These are phyloP conservation scores for Barbus barbus DNA, from an alignment of 2,113 vertebrate species.

Conservation along the genomic window DNA sequence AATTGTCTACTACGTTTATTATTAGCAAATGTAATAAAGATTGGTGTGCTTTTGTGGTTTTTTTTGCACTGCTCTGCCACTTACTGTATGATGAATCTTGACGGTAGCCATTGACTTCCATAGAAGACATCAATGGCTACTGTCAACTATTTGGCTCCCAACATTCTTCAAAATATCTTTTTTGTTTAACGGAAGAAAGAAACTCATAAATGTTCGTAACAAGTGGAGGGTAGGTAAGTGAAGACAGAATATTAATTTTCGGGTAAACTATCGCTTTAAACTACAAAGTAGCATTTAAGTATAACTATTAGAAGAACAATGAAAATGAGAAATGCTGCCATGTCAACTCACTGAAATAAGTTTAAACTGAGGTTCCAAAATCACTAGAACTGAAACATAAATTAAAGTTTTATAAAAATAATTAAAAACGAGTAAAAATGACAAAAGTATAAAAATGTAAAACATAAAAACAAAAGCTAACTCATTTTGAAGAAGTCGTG, in stretches of 20 bases:
- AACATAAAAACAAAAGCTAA: too few species aligned
- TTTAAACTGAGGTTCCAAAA: too few species aligned
- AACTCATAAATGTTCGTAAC: too few species aligned
- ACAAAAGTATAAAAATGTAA: too few species aligned
- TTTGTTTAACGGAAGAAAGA: neutral
- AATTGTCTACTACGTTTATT: neutral
- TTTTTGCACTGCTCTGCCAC: neutral
- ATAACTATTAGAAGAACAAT: neutral
- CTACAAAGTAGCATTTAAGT: neutral
- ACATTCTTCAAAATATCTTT: neutral
- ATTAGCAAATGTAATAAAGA: neutral
- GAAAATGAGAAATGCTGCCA: neutral
- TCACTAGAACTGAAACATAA: too few species aligned
- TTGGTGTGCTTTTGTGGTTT: neutral
- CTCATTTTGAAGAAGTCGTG: too few species aligned
- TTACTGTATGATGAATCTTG: neutral
- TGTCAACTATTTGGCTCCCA: neutral
- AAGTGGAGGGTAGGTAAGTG: neutral
- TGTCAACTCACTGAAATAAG: neutral
- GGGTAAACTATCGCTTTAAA: neutral
- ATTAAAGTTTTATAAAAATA: too few species aligned
- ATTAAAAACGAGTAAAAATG: too few species aligned
- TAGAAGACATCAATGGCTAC: neutral
- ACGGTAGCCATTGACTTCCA: neutral
- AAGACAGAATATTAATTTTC: neutral